Conservation (phyloP, 2,113 vertebrate species). For the Phalacrocorax aristotelis region DNA sequence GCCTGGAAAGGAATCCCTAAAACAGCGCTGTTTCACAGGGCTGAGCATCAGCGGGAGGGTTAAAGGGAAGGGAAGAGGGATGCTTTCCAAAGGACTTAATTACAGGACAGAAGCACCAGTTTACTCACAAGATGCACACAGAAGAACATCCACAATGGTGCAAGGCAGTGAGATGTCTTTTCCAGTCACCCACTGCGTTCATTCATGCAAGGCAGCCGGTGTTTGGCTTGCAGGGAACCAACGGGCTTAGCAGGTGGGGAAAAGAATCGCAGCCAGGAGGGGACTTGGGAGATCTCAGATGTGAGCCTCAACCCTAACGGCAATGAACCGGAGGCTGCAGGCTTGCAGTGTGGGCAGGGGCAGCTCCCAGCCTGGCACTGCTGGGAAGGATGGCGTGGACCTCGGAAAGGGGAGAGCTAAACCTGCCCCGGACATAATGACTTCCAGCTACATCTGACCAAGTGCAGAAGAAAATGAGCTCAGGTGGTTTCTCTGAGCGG, state of each 20-base stretch:
- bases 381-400: not conserved
- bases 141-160: not conserved
- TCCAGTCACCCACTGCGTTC: rapidly evolving
- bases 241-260: not conserved
- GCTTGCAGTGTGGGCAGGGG: not conserved
- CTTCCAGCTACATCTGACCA: not conserved
- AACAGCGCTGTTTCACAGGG: not conserved
- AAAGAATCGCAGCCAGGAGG: rapidly evolving
- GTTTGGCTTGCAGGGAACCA: not conserved
- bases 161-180: not conserved
- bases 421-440: not conserved
- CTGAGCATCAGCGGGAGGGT: not conserved
- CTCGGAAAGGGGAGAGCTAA: not conserved
- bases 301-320: not conserved
- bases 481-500: not conserved
- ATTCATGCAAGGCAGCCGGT: rapidly evolving
- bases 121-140: not conserved
- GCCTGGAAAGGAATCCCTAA: not conserved
- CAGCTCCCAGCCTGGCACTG: not conserved
- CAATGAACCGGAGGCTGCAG: not conserved
- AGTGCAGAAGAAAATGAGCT: not conserved
- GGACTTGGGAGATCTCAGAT: not conserved
- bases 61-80: not conserved
- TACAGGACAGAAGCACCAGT: not conserved
- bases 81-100: not conserved